phyloP scores from a whole-genome alignment of 2,113 vertebrate species.

The Zosterops pallidus region DNA sequence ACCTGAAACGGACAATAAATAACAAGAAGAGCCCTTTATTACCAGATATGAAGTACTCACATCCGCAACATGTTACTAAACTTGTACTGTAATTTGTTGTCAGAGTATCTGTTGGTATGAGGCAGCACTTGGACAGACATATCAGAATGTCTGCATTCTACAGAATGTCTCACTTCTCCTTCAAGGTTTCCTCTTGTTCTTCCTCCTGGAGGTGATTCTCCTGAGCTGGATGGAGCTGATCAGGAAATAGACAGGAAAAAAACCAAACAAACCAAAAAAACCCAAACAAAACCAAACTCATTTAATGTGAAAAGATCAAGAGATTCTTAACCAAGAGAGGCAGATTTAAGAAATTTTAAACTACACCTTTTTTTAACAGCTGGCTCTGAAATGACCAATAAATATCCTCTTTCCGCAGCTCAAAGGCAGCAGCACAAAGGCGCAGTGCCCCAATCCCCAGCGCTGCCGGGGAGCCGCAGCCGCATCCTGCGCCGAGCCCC shows the following conservation, averaged over 20 bases:
- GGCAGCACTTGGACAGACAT: neutral
- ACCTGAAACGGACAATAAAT: neutral
- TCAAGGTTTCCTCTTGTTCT: neutral
- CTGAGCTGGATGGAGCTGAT: neutral
- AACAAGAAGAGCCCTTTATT: neutral
- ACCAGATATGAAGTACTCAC: neutral
- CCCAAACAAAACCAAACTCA: no score
- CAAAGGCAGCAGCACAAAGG: neutral
- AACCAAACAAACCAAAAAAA: accelerated
- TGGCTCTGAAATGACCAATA: neutral
- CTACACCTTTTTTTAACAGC: neutral
- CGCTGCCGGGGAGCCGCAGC: neutral
- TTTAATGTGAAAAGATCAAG: neutral
- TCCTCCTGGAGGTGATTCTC: neutral
- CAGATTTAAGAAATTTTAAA: neutral
- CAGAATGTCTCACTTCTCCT: neutral
- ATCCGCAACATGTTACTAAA: neutral
- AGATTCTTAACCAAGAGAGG: neutral
- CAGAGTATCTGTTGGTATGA: neutral
- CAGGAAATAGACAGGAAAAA: neutral
- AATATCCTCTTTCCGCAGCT: neutral
- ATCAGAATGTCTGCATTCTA: neutral
- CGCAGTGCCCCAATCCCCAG: neutral
- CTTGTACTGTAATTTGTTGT: neutral
- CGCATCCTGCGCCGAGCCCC: neutral